phyloP scores from a whole-genome alignment of 2,113 vertebrate genomes.

The Perca fluviatilis region DNA sequence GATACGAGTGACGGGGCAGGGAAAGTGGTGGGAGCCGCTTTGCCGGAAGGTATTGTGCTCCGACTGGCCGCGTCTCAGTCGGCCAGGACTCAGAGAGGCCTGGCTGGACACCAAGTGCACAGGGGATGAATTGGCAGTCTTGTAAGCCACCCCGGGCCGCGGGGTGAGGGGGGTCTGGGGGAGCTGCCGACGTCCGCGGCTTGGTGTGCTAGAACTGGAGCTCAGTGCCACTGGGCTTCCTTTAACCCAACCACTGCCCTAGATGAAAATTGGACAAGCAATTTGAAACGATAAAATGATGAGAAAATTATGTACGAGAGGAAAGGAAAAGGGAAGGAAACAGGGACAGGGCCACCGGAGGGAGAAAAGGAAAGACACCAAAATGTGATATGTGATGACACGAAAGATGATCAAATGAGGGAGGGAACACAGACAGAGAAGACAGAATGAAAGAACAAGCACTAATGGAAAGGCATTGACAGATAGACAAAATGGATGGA shows the following conservation, averaged over 20 bases:
- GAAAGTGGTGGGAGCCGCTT: constrained; percentile 81
- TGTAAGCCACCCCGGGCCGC: constrained; percentile 94
- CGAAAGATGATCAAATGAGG: not conserved
- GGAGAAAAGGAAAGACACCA: constrained; percentile 26
- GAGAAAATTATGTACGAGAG: constrained; percentile 65
- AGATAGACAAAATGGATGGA: constrained; percentile 56
- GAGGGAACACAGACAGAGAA: constrained; percentile 13
- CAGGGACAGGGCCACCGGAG: not conserved
- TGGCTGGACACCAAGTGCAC: constrained; percentile 88
- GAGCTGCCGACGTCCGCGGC: constrained; percentile 93
- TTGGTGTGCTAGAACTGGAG: constrained; percentile 92
- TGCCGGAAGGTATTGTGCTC: constrained; percentile 91
- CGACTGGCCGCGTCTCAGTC: constrained; percentile 91
- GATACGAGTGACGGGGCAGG: constrained; percentile 86
- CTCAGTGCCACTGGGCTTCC: constrained; percentile 90
- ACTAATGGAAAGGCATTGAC: constrained; percentile 24
- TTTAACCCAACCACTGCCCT: constrained; percentile 95
- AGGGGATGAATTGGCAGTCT: constrained; percentile 95
- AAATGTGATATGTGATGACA: constrained; percentile 28
- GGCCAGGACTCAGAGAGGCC: constrained; percentile 86
- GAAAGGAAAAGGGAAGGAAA: constrained; percentile 11
- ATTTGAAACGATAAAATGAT: constrained; percentile 88
- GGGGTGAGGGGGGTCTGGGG: constrained; percentile 94
- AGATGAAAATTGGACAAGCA: constrained; percentile 92
- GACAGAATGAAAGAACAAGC: constrained; percentile 23